Evolutionary conservation across 1,140 invertebrate species (phyloP).

Genomic region (Berghia stephanieae): DNA sequence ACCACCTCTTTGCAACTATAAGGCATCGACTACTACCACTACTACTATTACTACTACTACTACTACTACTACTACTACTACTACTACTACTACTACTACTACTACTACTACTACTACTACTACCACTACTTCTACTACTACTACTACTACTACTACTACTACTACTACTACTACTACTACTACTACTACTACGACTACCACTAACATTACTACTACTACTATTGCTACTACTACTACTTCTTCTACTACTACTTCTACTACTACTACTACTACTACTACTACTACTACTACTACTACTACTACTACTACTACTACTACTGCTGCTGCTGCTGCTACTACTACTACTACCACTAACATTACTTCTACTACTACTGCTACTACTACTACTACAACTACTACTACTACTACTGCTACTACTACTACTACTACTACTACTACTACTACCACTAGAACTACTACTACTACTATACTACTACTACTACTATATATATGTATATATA

Average conservation of each 20-base stretch:
- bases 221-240: not conserved
- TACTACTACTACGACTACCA: too few species aligned
- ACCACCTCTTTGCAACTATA: conserved; percentile 41
- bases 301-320: conserved; percentile 16
- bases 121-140: conserved; percentile 3
- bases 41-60: conserved; percentile 4
- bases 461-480: too few species aligned
- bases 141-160: conserved; percentile 7
- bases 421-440: not conserved
- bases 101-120: conserved; percentile 7
- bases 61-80: conserved; percentile 8
- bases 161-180: conserved; percentile 7
- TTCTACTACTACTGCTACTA: conserved; percentile 3
- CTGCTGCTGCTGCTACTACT: conserved; percentile 18
- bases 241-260: not conserved
- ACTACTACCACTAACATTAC: too few species aligned
- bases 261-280: conserved; percentile 12
- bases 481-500: too few species aligned
- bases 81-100: conserved; percentile 3
- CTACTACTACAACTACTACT: conserved; percentile 5
- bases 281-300: conserved; percentile 22
- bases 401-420: conserved; percentile 13
- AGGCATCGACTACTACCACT: not conserved
- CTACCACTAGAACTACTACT: too few species aligned
- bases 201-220: not conserved